Evolutionary conservation across 2,888 invertebrate genomes (phyloP), one percentile per base, ranked within the genome.

Genomic region (Aquatica leii): DNA sequence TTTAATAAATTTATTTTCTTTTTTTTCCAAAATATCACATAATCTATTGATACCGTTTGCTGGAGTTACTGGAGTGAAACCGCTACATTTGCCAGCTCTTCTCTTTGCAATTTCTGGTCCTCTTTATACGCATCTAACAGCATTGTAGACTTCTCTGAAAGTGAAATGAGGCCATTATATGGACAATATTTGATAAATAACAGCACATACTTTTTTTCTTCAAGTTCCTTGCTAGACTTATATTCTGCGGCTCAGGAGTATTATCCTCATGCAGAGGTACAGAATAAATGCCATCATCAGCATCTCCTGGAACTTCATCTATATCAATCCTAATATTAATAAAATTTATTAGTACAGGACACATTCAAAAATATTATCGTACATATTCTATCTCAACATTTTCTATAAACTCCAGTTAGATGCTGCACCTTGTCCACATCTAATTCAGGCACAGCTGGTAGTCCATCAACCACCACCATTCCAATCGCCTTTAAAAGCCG

Each of bases 311-410:
- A 37, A 37, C 37, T 37, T 37, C 37, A 37, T 37, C 2, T 37
- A 37, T 37, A 37, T 37, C 12, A n/a, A 12, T 5, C 37, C 37
- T 37, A 11, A 11, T 37, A 37, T n/a, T 37, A 37, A 37, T 37
- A 37, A 37, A 37, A 37, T 37, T 37, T 2, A 37, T 37, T 37
- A 37, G 37, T 37, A 37, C 37, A 37, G 37, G 37, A 37, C 37
- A 37, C 37, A 37, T 37, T 37, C 5, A 37, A 37, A 37, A 37
- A 37, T 37, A 37, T 5, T 12, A 37, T 37, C 37, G 11, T 37
- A 43, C 41, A 43, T 43, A 43, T 43, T 43, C 41, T 15, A 43
- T 14, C 8, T 43, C 41, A 14, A 43, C 14, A 43, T 43, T 17
- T 43, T 43, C 15, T 15, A 43, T 14, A n/a, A 17, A 17, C 17